Evolutionary conservation across 1,140 invertebrate species (phyloP).

Genomic region (Atopsyche davidsoni): DNA sequence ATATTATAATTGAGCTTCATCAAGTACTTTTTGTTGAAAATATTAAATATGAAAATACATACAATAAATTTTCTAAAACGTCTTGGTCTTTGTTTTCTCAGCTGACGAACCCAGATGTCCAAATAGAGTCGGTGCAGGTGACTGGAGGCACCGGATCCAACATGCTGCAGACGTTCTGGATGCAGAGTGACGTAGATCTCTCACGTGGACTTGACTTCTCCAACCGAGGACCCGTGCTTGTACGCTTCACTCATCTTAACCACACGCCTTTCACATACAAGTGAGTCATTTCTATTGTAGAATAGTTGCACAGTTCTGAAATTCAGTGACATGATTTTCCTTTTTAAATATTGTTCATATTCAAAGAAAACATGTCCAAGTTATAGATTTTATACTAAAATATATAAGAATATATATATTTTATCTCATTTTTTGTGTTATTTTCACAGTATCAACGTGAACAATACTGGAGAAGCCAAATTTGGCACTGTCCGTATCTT

Average conservation of each 20-base stretch:
- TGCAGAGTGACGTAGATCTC: constrained; percentile 54
- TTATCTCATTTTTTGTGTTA: not conserved
- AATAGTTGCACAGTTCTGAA: no score
- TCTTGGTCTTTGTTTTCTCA: constrained; percentile 21
- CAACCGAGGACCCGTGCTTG: constrained; percentile 47
- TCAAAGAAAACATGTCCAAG: no score
- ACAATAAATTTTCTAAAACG: no score
- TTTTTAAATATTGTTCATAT: no score
- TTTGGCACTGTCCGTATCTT: constrained; percentile 70
- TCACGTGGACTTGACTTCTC: constrained; percentile 56
- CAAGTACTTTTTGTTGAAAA: no score
- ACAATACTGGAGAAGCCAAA: constrained; percentile 48
- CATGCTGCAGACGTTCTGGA: constrained; percentile 54
- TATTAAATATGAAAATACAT: no score
- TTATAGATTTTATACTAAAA: no score
- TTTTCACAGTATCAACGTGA: constrained; percentile 54
- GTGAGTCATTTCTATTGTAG: constrained; percentile 29
- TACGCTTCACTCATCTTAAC: constrained; percentile 59
- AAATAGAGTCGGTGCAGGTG: constrained; percentile 31
- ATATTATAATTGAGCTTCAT: no score
- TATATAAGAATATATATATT: not conserved
- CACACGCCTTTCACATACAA: constrained; percentile 56
- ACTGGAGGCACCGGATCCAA: constrained; percentile 34
- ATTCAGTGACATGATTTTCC: no score
- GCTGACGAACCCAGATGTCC: constrained; percentile 39